A percentile compares a stretch with the other conserved stretches of the same genome.
Evolutionary conservation across 2,888 invertebrate genomes (phyloP).

Genomic region (Netelia inedita): DNA sequence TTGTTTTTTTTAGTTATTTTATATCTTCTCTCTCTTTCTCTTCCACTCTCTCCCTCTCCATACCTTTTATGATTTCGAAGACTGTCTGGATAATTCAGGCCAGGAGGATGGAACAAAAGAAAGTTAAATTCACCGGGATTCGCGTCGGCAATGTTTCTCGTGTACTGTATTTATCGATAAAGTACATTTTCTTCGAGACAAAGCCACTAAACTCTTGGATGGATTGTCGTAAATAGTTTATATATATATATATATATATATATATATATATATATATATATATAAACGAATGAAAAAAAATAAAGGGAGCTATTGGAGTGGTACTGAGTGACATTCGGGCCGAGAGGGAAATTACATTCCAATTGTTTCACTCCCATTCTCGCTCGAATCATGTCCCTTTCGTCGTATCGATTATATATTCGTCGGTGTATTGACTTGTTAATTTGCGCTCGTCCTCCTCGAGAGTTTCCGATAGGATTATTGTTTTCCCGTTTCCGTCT

Average conservation of each 20-base stretch:
- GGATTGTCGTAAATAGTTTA: slow-evolving; percentile 24
- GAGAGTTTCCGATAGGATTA: slow-evolving; percentile 67
- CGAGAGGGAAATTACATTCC: slow-evolving; percentile 66
- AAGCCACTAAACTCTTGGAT: slow-evolving; percentile 52
- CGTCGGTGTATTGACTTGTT: slow-evolving; percentile 78
- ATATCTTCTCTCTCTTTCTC: neutral
- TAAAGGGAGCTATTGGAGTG: slow-evolving; percentile 65
- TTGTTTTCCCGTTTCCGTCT: slow-evolving; percentile 57
- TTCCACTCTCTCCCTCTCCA: neutral
- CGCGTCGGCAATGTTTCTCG: slow-evolving; percentile 16
- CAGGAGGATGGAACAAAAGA: slow-evolving; percentile 27
- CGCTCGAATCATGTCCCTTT: slow-evolving; percentile 60
- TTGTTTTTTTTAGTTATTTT: slow-evolving; percentile 6
- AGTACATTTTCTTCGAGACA: slow-evolving; percentile 57
- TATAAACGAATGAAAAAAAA: slow-evolving; percentile 27
- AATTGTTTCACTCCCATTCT: slow-evolving; percentile 66
- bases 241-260: slow-evolving; percentile 3
- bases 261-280: slow-evolving; percentile 20
- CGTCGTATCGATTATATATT: slow-evolving; percentile 77
- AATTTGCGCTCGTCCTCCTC: slow-evolving; percentile 72
- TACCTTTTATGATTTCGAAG: slow-evolving; percentile 1
- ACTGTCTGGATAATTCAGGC: neutral
- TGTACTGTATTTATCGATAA: slow-evolving; percentile 30
- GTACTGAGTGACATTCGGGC: slow-evolving; percentile 53
- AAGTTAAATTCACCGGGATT: slow-evolving; percentile 27